A percentile compares a stretch with the other conserved stretches of the same genome.
These are phyloP conservation scores for Brachyhypopomus occidentalis DNA, from an alignment of 2,113 vertebrate species.

Conservation along the genomic window DNA sequence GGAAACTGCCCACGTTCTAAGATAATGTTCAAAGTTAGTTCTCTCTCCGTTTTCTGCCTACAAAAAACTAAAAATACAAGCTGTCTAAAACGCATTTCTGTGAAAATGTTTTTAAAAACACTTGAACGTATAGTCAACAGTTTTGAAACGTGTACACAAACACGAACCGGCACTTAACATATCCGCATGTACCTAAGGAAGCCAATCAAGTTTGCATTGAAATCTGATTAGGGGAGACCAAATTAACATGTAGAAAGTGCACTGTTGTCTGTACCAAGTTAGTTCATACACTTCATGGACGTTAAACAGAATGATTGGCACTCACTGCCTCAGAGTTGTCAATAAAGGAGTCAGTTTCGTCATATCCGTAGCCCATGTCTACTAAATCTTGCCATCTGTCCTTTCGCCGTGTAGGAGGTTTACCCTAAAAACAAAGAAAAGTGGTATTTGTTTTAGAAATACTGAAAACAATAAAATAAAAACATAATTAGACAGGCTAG, in stretches of 20 bases:
- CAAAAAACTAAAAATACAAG: too few species aligned
- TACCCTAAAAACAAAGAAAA: constrained; percentile 70
- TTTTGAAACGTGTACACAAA: too few species aligned
- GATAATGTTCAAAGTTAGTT: not conserved
- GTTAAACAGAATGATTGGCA: constrained; percentile 39
- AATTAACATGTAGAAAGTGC: too few species aligned
- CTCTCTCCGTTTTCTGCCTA: too few species aligned
- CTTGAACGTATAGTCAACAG: too few species aligned
- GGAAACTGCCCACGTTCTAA: not conserved
- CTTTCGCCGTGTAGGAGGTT: constrained; percentile 78
- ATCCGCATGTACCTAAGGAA: too few species aligned
- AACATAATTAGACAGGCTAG: not conserved
- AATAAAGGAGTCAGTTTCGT: constrained; percentile 95
- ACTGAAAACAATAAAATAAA: not conserved
- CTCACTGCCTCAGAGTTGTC: constrained; percentile 97
- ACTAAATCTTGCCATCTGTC: constrained; percentile 92
- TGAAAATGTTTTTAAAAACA: too few species aligned
- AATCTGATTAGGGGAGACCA: too few species aligned
- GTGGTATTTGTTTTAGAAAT: not conserved
- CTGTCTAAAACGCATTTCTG: too few species aligned
- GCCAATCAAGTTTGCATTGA: too few species aligned
- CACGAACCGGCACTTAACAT: too few species aligned
- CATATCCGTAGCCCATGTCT: constrained; percentile 94
- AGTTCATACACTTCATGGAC: not conserved
- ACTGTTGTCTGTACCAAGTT: too few species aligned